Evolutionary conservation across 1,140 invertebrate genomes (phyloP).

Genomic region (Sitophilus oryzae): DNA sequence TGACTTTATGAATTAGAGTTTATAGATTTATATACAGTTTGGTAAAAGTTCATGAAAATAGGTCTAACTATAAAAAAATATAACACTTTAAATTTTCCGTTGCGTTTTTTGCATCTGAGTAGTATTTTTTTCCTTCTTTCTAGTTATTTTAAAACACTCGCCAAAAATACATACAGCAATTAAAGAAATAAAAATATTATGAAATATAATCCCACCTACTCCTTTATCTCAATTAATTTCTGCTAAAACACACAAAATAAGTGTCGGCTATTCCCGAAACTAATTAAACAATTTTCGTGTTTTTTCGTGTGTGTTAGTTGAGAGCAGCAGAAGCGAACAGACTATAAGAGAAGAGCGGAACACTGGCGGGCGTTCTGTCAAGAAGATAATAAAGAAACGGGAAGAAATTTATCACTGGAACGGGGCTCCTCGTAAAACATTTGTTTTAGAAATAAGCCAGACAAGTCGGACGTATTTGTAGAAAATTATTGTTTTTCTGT

Average conservation of each 20-base stretch:
- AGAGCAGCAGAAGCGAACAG: constrained; percentile 6
- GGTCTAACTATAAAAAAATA: too few species aligned
- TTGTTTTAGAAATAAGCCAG: constrained; percentile 28
- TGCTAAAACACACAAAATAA: not conserved
- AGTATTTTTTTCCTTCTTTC: too few species aligned
- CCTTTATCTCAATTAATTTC: not conserved
- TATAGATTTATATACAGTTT: too few species aligned
- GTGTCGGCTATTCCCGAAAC: constrained; percentile 13
- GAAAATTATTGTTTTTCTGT: constrained; percentile 25
- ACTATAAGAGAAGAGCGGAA: too few species aligned
- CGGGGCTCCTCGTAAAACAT: constrained; percentile 23
- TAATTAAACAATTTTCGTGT: constrained; percentile 18
- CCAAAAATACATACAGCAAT: too few species aligned
- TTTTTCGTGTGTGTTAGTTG: constrained; percentile 20
- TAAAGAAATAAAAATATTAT: too few species aligned
- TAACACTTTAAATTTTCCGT: too few species aligned
- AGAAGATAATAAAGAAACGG: constrained; percentile 25
- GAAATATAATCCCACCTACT: too few species aligned
- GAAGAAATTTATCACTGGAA: constrained; percentile 22
- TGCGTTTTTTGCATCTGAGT: too few species aligned
- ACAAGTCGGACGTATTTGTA: constrained; percentile 20
- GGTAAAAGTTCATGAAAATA: too few species aligned
- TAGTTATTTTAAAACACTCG: too few species aligned
- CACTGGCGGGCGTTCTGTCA: constrained; percentile 14
- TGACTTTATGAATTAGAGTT: too few species aligned